A percentile compares a stretch with the other conserved stretches of the same genome.
These are phyloP conservation scores for Exaiptasia diaphana DNA, from an alignment of 64 coral and sea anemone species.

Conservation along the genomic window DNA sequence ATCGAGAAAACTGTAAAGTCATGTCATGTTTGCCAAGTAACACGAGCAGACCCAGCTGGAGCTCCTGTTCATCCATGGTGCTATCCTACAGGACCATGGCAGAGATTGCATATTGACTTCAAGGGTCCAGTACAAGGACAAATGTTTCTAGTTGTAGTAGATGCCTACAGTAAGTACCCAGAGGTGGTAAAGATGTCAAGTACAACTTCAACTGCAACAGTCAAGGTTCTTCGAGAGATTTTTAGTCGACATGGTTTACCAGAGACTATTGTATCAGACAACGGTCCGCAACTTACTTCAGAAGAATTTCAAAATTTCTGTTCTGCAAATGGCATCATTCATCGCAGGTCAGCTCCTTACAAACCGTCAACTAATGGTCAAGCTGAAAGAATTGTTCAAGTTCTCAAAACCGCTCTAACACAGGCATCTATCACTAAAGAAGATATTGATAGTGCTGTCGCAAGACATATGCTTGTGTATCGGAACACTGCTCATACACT, in stretches of 20 bases:
- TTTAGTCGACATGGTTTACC: constrained; percentile 47
- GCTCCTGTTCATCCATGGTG: constrained; percentile 22
- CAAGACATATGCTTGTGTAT: constrained; percentile 30
- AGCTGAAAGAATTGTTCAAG: constrained; percentile 50
- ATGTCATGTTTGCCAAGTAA: constrained; percentile 20
- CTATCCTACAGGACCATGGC: constrained; percentile 7
- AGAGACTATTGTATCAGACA: constrained; percentile 24
- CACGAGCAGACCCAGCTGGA: constrained; percentile 26
- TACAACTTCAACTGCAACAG: constrained; percentile 29
- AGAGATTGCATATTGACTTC: constrained; percentile 30
- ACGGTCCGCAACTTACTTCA: constrained; percentile 29
- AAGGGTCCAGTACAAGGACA: constrained; percentile 2
- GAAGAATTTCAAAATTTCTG: constrained; percentile 44
- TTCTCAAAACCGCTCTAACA: constrained; percentile 15
- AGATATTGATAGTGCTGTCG: constrained; percentile 12
- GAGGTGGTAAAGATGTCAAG: constrained; percentile 41
- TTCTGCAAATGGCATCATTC: constrained; percentile 25
- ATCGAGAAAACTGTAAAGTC: not conserved
- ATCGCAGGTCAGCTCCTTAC: constrained; percentile 21
- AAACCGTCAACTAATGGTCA: constrained; percentile 42
- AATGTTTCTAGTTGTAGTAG: constrained; percentile 29
- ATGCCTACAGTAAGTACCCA: constrained; percentile 16
- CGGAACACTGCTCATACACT: constrained; percentile 38
- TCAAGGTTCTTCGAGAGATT: constrained; percentile 24
- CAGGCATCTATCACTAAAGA: constrained; percentile 32